phyloP scores from a whole-genome alignment of 2,797 vertebrate genomes.

The Cheirogaleus major region DNA sequence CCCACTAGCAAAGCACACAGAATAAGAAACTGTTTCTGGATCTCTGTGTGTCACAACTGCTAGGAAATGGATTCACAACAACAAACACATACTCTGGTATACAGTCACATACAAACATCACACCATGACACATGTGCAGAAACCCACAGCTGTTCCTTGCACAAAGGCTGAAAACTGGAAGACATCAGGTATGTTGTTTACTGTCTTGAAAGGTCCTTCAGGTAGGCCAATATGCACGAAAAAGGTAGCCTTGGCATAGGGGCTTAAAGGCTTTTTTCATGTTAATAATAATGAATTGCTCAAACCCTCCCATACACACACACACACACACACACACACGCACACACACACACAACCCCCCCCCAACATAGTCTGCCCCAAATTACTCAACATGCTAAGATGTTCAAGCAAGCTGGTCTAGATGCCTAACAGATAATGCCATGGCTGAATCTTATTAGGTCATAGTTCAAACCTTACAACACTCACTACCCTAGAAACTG shows the following conservation, averaged over 20 bases:
- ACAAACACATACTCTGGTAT: neutral
- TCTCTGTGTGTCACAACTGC: conserved; percentile 1
- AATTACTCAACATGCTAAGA: neutral
- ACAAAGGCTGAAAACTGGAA: neutral
- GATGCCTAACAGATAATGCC: neutral
- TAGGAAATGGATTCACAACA: conserved; percentile 39
- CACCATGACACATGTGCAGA: neutral
- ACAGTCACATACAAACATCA: conserved; percentile 11
- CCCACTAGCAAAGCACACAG: neutral
- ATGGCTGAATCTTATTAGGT: neutral
- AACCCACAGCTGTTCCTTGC: neutral
- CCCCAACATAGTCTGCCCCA: neutral
- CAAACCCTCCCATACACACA: neutral
- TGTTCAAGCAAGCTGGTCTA: neutral
- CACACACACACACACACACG: neutral
- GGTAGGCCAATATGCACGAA: neutral
- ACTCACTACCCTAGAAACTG: neutral
- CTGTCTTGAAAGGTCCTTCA: neutral
- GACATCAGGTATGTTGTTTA: neutral
- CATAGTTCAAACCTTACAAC: neutral
- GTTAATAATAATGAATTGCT: conserved; percentile 7
- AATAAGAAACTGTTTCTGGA: neutral
- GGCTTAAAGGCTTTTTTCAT: neutral
- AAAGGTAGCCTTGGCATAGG: neutral
- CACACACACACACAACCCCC: too few relatives aligned